Percentiles rank a stretch among this genome's conserved stretches.
Conservation (phyloP, 2,888 invertebrate species). For the Drosophila algonquin region DNA sequence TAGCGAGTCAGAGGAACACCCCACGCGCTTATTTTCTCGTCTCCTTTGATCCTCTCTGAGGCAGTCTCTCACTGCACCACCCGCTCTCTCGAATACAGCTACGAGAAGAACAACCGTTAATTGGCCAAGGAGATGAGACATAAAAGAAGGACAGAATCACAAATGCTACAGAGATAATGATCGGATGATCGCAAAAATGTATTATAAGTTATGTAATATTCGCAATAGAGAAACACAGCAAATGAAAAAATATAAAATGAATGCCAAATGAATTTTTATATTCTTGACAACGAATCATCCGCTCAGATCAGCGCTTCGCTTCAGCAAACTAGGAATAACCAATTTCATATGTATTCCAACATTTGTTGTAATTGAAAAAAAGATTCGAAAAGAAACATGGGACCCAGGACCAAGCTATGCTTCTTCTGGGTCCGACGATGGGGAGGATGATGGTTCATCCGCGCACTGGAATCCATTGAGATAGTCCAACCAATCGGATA, state of each 20-base stretch:
- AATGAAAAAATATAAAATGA: slow-evolving; percentile 32
- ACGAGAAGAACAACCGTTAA: too few species aligned
- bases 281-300: neutral
- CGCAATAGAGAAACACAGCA: slow-evolving; percentile 65
- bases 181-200: slow-evolving; percentile 66
- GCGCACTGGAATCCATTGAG: slow-evolving; percentile 52
- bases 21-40: too few species aligned
- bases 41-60: too few species aligned
- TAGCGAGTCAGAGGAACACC: too few species aligned
- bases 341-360: neutral
- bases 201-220: slow-evolving; percentile 66
- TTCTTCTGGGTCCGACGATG: neutral
- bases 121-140: too few species aligned
- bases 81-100: too few species aligned
- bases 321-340: neutral
- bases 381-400: neutral
- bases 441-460: slow-evolving; percentile 37
- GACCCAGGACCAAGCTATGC: neutral
- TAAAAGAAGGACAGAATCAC: too few species aligned
- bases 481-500: slow-evolving; percentile 56
- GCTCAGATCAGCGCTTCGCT: slow-evolving; percentile 2
- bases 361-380: neutral
- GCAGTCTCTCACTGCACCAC: too few species aligned
- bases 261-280: slow-evolving; percentile 25
- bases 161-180: too few species aligned